These are phyloP conservation scores for Prolemur simus DNA, from an alignment of 2,113 vertebrate species.

Conservation along the genomic window DNA sequence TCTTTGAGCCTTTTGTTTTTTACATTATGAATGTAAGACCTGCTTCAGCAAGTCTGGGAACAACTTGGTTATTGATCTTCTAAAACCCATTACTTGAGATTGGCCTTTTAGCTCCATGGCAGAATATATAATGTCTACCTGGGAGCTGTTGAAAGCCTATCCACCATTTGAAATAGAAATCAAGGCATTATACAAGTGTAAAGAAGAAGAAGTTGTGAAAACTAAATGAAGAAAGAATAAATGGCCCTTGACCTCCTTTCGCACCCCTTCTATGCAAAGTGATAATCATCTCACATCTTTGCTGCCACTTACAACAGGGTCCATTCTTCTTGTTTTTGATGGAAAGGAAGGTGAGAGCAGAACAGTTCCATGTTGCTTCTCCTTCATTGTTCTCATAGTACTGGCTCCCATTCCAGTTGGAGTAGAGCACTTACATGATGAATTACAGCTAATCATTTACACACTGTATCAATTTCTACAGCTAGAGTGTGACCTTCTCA, in stretches of 20 bases:
- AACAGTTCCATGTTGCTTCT: background rate
- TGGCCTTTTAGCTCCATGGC: constrained; percentile 24
- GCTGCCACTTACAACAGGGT: background rate
- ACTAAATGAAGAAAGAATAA: background rate
- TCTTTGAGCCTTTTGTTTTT: constrained; percentile 23
- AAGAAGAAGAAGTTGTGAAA: background rate
- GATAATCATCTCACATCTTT: background rate
- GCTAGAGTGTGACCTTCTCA: background rate
- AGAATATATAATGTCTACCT: background rate
- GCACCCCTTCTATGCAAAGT: background rate
- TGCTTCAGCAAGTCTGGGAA: constrained; percentile 14
- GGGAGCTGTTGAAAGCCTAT: background rate
- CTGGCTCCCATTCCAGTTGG: no score
- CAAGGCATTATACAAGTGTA: background rate
- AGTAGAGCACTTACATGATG: fast-evolving
- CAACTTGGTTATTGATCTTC: constrained; percentile 40
- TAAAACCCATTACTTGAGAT: background rate
- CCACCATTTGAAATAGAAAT: constrained; percentile 20
- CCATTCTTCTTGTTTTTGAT: background rate
- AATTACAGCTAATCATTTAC: background rate
- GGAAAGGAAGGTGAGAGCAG: background rate
- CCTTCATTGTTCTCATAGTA: background rate
- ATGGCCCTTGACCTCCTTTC: background rate
- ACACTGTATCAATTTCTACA: background rate
- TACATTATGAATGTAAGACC: constrained; percentile 26